Base-by-base conservation (phyloP, 2,797 vertebrate species). In the Melanogrammus aeglefinus region DNA sequence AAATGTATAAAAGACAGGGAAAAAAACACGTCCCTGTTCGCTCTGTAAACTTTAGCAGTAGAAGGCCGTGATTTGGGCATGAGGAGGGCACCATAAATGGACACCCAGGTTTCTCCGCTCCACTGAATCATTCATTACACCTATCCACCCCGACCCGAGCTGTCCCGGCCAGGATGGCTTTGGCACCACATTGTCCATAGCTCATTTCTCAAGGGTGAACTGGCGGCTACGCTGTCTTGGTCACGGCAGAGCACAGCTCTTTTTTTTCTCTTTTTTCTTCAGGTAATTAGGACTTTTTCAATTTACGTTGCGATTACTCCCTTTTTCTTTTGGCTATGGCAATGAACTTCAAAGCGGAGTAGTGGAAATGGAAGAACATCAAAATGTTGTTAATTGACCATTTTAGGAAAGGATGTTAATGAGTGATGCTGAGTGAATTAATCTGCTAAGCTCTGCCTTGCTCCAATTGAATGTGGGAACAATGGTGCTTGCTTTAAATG, bases 1-100 rank as follows among this genome's bases (percentile, higher is more conserved):
- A 88, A 92, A 95, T 94, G 92, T 94, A 95, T 94, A 92, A 93
- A 93, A 90, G 87, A 90, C 89, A 92, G 79, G 80, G 84, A 8
- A 33, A 13, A 13, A 4, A 3, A 31, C 0, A 3, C 27, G 13
- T 6, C 76, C 27, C 69, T 31, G 27, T 75, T 77, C 76, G 83
- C 85, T 82, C 90, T 82, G 77, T 86, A 72, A 83, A 78, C 77
- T 79, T 86, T 89, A 81, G 85, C 80, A 81, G 88, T 83, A 80
- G 76, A 10, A 80, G n/a, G 57, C 21, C n/a, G 57, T 63, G 1
- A 63, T 63, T 77, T 87, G 88, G 87, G 86, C 83, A 87, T 93
- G 92, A 92, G 87, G 89, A 91, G 92, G 91, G 94, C 90, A 76
- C 89, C 90, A 92, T 90, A 92, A 92, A 93, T 92, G 89, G 92